Evolutionary conservation across 2,888 invertebrate species (phyloP).

Genomic region (Hedychridium roseum): DNA sequence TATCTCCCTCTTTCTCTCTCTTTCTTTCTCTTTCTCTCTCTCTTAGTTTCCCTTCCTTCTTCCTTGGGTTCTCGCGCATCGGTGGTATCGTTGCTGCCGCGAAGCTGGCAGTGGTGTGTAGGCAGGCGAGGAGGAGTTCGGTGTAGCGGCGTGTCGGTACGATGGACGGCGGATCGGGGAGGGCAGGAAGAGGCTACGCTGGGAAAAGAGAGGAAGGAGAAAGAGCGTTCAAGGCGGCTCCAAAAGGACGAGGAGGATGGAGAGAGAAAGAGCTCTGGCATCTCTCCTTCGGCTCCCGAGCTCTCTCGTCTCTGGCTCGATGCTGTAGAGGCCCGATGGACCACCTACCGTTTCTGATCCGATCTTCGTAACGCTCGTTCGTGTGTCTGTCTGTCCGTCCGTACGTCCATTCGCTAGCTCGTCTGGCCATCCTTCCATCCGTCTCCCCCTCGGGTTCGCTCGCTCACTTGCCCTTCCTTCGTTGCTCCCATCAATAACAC

Average conservation of each 20-base stretch:
- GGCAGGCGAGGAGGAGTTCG: constrained; percentile 40
- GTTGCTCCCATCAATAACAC: constrained; percentile 60
- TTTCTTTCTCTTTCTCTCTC: constrained; percentile 20
- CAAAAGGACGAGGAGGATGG: constrained; percentile 7
- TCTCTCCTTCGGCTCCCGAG: no score
- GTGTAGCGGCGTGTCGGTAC: constrained; percentile 36
- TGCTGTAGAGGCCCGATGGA: constrained; percentile 56
- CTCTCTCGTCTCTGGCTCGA: constrained; percentile 39
- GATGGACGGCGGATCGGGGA: constrained; percentile 14
- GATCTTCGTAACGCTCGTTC: constrained; percentile 56
- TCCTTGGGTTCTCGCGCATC: no score
- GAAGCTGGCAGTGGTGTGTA: constrained; percentile 27
- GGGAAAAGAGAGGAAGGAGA: constrained; percentile 8
- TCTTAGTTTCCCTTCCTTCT: constrained; percentile 14
- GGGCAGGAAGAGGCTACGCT: constrained; percentile 10
- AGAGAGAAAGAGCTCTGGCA: constrained; percentile 15
- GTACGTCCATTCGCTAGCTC: constrained; percentile 28
- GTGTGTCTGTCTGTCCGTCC: constrained; percentile 39
- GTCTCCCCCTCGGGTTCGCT: constrained; percentile 12
- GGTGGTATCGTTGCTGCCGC: constrained; percentile 17
- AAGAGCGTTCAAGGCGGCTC: constrained; percentile 12
- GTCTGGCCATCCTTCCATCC: constrained; percentile 7
- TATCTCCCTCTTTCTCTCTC: constrained; percentile 21
- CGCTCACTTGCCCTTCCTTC: constrained; percentile 14
- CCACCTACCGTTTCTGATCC: constrained; percentile 63